Conservation (phyloP, 1,140 invertebrate species). For the Cherax quadricarinatus region DNA sequence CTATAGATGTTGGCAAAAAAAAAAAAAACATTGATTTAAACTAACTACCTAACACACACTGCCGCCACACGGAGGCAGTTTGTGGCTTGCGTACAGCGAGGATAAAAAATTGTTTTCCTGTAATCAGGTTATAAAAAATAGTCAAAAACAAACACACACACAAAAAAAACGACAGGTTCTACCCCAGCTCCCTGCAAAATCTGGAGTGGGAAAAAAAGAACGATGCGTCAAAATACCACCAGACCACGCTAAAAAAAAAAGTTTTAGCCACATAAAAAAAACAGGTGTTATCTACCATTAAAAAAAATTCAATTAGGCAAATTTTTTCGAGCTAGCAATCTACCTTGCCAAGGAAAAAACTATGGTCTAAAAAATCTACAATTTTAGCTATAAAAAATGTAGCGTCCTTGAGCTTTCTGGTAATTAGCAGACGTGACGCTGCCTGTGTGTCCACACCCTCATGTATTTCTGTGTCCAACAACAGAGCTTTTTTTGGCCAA, state of each 20-base stretch:
- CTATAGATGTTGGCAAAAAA: no score
- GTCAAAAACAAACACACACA: background rate
- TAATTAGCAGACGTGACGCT: background rate
- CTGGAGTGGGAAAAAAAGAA: background rate
- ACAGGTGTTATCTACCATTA: background rate
- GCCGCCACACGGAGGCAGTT: background rate
- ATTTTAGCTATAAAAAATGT: background rate
- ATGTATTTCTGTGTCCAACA: slow-evolving; percentile 8
- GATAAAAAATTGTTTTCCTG: background rate
- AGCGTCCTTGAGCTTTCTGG: slow-evolving; percentile 22
- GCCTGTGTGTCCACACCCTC: slow-evolving; percentile 1
- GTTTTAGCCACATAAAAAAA: background rate
- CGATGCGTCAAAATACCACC: slow-evolving; percentile 1
- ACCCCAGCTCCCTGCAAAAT: slow-evolving; percentile 16
- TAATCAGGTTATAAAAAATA: slow-evolving; percentile 1
- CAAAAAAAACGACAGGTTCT: background rate
- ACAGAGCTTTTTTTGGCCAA: background rate
- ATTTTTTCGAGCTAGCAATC: no score
- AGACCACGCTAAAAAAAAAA: background rate
- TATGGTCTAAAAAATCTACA: background rate
- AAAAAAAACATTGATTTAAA: no score
- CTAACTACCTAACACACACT: background rate
- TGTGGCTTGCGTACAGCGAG: background rate
- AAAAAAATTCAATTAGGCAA: no score
- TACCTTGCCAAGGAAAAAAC: background rate